Base-by-base conservation (phyloP, 2,113 vertebrate species). In the Echinops telfairi region DNA sequence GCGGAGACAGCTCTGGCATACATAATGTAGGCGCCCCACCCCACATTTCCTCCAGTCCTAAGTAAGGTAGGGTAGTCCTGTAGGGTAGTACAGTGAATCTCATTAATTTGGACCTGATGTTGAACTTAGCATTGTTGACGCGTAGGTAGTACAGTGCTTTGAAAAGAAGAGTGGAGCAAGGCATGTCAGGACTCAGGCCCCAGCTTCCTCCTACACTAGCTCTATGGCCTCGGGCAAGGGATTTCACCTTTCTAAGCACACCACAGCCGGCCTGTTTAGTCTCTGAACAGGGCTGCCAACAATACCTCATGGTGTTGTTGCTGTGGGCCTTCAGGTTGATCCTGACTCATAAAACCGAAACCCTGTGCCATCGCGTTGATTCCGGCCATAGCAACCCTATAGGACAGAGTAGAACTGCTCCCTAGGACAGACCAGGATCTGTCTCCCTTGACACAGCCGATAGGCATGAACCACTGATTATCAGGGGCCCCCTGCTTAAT, bases 81-180 rank as follows among this genome's bases (percentile, higher is more conserved):
- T 89, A 27, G 57, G 20, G 10, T 1, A 0, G 66, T 60, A 60
- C 6, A 47, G 8, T 82, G 79, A 80, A 40, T 47, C 36, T 77
- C 53, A 19, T 68, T 73, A 85, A 82, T 82, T 92, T 23, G 92
- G 33, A 73, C 40, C 92, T 95, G 85, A 84, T 31, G 31, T 66
- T 81, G 86, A 86, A 71, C 76, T 83, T 75, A 29, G 17, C 31
- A 43, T 83, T 82, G 0, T 40, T 75, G 79, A 62, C 33, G 91
- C n/a, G 86, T 58, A 76, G 80, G 60, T 17, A 2, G 58, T 71
- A 10, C 22, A 16, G 2, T n/a, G 47, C 76, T 31, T 31, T 33
- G 66, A 82, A 66, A 19, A 36, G 82, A 78, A 33, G 17, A 0
- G 11, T 93, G 64, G 58, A 23, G 12, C 64, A 36, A 94, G 85